Conservation (phyloP, 2,113 vertebrate species). For the Hystrix brachyura region DNA sequence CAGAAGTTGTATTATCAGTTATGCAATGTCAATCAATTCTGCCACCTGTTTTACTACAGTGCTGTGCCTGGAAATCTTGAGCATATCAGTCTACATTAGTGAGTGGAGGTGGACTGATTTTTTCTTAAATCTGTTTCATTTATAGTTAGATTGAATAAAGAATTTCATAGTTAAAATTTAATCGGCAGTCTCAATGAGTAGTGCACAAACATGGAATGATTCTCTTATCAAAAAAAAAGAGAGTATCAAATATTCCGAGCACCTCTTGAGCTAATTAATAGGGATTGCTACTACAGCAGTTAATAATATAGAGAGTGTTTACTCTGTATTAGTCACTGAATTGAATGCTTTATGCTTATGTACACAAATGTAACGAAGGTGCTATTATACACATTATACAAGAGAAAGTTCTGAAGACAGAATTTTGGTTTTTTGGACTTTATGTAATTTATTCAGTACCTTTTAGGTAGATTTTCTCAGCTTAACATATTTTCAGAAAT, state of each 20-base stretch:
- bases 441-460: not conserved
- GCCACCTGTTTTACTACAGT: not conserved
- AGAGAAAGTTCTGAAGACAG: not conserved
- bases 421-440: not conserved
- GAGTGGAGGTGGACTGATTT: not conserved
- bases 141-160: not conserved
- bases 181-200: not conserved
- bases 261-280: not conserved
- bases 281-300: not conserved
- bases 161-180: not conserved
- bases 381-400: not conserved
- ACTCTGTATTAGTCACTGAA: not conserved
- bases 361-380: not conserved
- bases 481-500: not conserved
- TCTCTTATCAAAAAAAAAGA: not conserved
- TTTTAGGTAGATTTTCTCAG: not conserved
- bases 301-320: not conserved
- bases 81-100: not conserved
- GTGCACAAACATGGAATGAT: not conserved
- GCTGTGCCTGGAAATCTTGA: not conserved
- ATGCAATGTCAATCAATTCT: not conserved
- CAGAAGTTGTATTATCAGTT: not conserved
- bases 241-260: not conserved
- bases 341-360: not conserved
- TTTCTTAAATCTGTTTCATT: not conserved